Percentiles rank a stretch among this genome's conserved stretches.
Evolutionary conservation across 2,113 vertebrate species (phyloP).

Genomic region (Xenus cinereus): DNA sequence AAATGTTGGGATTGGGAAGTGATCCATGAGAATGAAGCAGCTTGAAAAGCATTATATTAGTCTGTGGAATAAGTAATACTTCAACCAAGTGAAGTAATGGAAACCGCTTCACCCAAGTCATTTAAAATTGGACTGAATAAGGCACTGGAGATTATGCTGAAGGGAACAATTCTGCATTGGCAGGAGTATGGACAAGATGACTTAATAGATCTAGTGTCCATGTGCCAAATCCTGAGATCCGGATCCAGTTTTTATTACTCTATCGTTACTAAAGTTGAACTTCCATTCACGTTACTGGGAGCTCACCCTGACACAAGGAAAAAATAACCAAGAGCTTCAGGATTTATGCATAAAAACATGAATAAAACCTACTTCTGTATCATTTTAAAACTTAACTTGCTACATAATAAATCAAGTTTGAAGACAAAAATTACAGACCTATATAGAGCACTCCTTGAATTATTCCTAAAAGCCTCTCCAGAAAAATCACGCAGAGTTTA

Average conservation of each 20-base stretch:
- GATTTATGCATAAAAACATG: neutral
- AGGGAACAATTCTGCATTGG: conserved; percentile 62
- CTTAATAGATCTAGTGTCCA: conserved; percentile 55
- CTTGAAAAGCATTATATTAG: conserved; percentile 66
- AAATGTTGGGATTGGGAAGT: conserved; percentile 63
- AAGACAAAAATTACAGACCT: neutral
- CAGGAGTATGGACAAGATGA: conserved; percentile 55
- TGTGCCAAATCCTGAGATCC: conserved; percentile 55
- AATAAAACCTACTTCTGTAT: neutral
- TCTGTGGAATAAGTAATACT: conserved; percentile 70
- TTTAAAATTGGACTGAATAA: conserved; percentile 62
- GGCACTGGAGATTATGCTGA: conserved; percentile 60
- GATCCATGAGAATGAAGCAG: conserved; percentile 65
- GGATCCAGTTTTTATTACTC: conserved; percentile 54
- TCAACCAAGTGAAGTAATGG: conserved; percentile 71
- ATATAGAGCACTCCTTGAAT: neutral
- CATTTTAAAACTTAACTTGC: neutral
- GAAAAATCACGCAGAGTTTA: neutral
- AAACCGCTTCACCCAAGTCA: conserved; percentile 65
- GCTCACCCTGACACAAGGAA: neutral
- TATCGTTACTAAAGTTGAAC: conserved; percentile 37
- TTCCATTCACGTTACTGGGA: conserved; percentile 27
- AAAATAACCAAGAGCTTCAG: conserved; percentile 6
- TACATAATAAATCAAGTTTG: neutral
- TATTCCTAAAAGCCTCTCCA: neutral